These are phyloP conservation scores for Spea hammondii DNA, from an alignment of 2,797 vertebrate species.

Conservation along the genomic window DNA sequence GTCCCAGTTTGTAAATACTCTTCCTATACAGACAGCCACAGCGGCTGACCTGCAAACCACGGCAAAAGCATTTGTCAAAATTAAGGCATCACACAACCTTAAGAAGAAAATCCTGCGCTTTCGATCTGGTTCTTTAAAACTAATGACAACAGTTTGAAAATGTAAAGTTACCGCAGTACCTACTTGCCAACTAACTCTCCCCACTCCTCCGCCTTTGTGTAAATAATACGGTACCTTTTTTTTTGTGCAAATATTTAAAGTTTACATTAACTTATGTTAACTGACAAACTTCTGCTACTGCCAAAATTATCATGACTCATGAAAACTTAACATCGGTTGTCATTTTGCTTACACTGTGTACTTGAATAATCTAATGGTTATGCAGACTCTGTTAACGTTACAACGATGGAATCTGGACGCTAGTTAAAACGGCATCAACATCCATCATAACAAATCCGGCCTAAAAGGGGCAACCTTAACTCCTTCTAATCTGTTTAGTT, in stretches of 20 bases:
- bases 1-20: constrained; percentile 79
- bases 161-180: constrained; percentile 12
- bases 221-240: constrained; percentile 56
- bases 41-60: constrained; percentile 70
- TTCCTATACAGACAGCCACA: constrained; percentile 66
- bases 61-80: constrained; percentile 84
- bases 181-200: constrained; percentile 35
- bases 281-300: constrained; percentile 17
- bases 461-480: neutral
- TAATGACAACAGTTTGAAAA: constrained; percentile 90
- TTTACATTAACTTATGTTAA: constrained; percentile 64
- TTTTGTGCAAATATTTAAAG: constrained; percentile 65
- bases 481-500: constrained; percentile 1
- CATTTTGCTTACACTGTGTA: neutral
- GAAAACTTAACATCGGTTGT: neutral
- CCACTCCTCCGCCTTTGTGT: constrained; percentile 57
- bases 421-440: neutral
- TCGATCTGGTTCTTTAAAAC: constrained; percentile 87
- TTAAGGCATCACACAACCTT: constrained; percentile 92
- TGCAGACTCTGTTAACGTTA: constrained; percentile 1
- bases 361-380: neutral
- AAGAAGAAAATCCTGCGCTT: constrained; percentile 95
- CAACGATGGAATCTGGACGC: neutral
- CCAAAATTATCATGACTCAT: neutral
- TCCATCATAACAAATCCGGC: neutral